A percentile compares a stretch with the other conserved stretches of the same genome.
These are phyloP conservation scores for Drosophila nigrodunni DNA, from an alignment of 1,140 invertebrate species.

Conservation along the genomic window DNA sequence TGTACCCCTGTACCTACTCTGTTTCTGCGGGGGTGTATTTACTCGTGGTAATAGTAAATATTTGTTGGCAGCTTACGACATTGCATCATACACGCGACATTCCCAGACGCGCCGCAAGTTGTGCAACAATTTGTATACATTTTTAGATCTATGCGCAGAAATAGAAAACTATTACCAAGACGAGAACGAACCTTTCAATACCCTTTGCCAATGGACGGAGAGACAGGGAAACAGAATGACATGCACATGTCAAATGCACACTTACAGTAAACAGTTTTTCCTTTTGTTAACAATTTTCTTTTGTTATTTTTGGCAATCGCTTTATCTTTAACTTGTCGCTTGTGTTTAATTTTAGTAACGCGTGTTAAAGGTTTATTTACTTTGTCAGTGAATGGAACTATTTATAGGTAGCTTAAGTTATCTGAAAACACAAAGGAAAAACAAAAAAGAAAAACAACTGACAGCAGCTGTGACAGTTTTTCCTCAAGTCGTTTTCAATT, in stretches of 20 bases:
- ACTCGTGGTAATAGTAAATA: constrained; percentile 49
- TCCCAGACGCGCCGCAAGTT: constrained; percentile 77
- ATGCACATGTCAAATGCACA: constrained; percentile 77
- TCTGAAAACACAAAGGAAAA: not conserved
- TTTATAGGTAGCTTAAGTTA: constrained; percentile 53
- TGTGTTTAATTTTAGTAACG: constrained; percentile 49
- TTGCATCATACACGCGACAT: constrained; percentile 78
- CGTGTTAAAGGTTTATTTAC: constrained; percentile 63
- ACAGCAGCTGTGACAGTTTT: constrained; percentile 43
- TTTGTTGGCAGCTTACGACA: constrained; percentile 61
- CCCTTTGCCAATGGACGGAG: constrained; percentile 48
- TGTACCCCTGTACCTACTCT: not conserved
- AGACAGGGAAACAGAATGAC: constrained; percentile 43
- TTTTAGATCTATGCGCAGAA: constrained; percentile 56
- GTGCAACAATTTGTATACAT: constrained; percentile 71
- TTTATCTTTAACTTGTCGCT: constrained; percentile 38
- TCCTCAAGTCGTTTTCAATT: not conserved
- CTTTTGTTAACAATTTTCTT: not conserved
- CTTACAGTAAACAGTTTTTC: constrained; percentile 5
- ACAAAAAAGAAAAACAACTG: not conserved
- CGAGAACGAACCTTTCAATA: constrained; percentile 50
- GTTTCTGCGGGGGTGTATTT: not conserved
- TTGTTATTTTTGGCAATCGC: constrained; percentile 66
- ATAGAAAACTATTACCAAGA: constrained; percentile 44
- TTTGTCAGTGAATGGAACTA: constrained; percentile 57